Conservation (phyloP, 2,113 vertebrate species). For the Porphyrio hochstetteri region DNA sequence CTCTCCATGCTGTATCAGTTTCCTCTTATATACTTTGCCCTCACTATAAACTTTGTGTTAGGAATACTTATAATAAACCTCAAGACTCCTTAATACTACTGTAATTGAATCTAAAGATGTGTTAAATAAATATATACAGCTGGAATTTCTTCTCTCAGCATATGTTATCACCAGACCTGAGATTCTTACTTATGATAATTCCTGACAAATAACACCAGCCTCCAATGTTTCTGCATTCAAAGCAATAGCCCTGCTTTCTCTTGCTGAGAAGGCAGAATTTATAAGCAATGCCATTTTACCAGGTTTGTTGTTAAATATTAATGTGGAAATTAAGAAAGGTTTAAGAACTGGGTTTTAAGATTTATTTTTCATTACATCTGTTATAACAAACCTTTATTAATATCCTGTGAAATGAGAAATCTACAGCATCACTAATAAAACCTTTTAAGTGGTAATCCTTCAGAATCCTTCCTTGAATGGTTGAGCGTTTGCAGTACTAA, state of each 20-base stretch:
- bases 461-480: constrained; percentile 58
- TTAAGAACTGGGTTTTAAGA: constrained; percentile 44
- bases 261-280: neutral
- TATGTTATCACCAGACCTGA: neutral
- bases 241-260: neutral
- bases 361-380: constrained; percentile 54
- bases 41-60: neutral
- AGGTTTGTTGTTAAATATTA: constrained; percentile 46
- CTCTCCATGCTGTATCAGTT: neutral
- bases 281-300: neutral
- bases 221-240: neutral
- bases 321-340: constrained; percentile 49
- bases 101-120: neutral
- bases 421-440: constrained; percentile 46
- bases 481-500: constrained; percentile 53
- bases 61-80: neutral
- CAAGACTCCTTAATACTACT: neutral
- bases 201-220: neutral
- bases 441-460: constrained; percentile 66
- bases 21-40: fast-evolving
- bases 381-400: constrained; percentile 63
- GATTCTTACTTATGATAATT: neutral
- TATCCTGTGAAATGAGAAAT: constrained; percentile 67
- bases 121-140: neutral
- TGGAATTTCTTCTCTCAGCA: neutral